These are phyloP conservation scores for Elgaria multicarinata DNA, from an alignment of 2,113 vertebrate genomes.

Conservation along the genomic window DNA sequence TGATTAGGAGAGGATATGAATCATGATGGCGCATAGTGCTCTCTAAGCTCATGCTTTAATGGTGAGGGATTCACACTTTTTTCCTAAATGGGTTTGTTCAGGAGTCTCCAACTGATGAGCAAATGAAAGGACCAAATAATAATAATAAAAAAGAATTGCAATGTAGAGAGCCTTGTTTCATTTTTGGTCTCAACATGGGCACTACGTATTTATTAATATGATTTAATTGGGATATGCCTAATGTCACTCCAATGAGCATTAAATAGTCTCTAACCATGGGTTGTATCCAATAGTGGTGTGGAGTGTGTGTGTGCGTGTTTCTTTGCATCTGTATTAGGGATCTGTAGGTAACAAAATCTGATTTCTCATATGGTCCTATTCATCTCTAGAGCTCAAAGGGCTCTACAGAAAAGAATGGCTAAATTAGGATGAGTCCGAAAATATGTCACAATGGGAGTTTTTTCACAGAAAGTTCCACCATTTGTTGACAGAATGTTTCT, in stretches of 20 bases:
- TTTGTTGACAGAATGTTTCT: background rate
- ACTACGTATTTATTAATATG: constrained; percentile 45
- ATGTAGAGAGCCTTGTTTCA: constrained; percentile 58
- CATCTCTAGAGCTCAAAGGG: background rate
- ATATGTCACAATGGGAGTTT: background rate
- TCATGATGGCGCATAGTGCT: constrained; percentile 48
- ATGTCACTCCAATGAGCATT: background rate
- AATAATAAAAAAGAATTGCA: background rate
- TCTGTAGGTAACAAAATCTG: background rate
- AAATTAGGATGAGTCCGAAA: background rate
- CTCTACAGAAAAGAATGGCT: background rate
- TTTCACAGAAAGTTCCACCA: background rate
- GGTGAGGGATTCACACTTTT: constrained; percentile 57
- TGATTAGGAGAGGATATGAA: constrained; percentile 67
- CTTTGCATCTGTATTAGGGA: background rate
- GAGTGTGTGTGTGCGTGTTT: too few species aligned
- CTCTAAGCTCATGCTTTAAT: constrained; percentile 42
- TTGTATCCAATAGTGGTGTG: too few species aligned
- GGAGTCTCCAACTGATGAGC: constrained; percentile 42
- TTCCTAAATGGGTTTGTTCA: constrained; percentile 55
- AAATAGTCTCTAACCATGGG: background rate
- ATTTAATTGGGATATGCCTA: constrained; percentile 53
- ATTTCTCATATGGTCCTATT: background rate
- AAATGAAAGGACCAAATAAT: constrained; percentile 34
- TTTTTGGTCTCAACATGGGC: constrained; percentile 40